phyloP scores from a whole-genome alignment of 2,888 invertebrate genomes.

The Lymantria dispar region DNA sequence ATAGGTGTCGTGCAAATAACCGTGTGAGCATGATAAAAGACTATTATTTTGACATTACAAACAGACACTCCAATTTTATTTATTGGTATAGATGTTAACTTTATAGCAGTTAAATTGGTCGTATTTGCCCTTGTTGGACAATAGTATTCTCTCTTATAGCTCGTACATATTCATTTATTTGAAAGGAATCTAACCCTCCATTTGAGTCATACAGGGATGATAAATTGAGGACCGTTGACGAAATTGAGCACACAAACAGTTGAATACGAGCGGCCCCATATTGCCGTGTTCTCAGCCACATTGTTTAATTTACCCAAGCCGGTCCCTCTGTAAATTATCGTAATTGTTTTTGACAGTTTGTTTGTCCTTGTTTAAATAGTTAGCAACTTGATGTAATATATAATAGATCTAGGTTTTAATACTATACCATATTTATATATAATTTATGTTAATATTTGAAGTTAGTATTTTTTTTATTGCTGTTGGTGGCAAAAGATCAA shows the following conservation, averaged over 20 bases:
- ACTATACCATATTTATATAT: too few species aligned
- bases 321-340: conserved; percentile 5
- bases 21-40: too few species aligned
- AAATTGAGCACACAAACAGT: conserved; percentile 3
- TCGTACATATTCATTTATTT: background rate
- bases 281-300: background rate
- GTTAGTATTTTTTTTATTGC: too few species aligned
- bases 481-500: too few species aligned
- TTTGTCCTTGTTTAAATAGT: background rate
- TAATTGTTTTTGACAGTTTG: conserved; percentile 1
- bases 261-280: background rate
- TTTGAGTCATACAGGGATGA: conserved; percentile 2
- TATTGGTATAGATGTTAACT: too few species aligned
- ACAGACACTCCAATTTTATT: too few species aligned
- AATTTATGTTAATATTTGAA: too few species aligned
- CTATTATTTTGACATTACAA: too few species aligned
- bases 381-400: background rate
- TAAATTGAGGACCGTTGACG: conserved; percentile 1
- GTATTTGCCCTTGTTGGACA: background rate
- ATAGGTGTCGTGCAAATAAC: too few species aligned
- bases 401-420: too few species aligned
- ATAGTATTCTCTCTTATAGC: background rate
- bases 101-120: background rate
- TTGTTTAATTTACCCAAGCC: conserved; percentile 4
- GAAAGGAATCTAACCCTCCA: background rate